Evolutionary conservation across 2,113 vertebrate genomes (phyloP).

Genomic region (Sterna hirundo): DNA sequence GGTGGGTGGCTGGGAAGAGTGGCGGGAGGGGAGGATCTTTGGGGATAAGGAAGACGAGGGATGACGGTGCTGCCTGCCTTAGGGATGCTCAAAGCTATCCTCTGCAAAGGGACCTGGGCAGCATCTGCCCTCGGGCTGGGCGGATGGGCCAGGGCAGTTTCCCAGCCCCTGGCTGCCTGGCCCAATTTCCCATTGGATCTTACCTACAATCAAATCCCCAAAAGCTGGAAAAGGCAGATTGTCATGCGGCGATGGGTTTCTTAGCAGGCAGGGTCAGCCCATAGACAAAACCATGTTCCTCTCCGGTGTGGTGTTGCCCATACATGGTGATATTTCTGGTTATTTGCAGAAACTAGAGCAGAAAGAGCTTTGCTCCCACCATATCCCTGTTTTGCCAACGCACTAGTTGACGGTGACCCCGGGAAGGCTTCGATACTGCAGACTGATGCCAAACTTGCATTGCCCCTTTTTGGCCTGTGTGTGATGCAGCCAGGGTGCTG

Average conservation of each 20-base stretch:
- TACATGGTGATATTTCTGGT: neutral
- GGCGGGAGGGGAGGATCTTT: neutral
- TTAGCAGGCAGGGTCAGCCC: neutral
- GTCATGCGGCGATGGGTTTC: neutral
- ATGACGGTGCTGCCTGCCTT: neutral
- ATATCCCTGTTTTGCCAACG: neutral
- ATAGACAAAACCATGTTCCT: neutral
- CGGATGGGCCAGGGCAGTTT: fast-evolving
- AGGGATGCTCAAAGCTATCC: neutral
- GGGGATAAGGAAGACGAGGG: neutral
- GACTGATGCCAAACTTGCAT: neutral
- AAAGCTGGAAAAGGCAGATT: neutral
- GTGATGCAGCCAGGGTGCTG: too few relatives aligned
- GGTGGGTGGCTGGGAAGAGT: neutral
- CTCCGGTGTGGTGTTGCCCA: fast-evolving
- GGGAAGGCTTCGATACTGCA: neutral
- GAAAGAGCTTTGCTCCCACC: neutral
- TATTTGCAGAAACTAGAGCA: neutral
- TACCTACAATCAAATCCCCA: neutral
- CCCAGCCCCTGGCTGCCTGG: neutral
- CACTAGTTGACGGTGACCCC: neutral
- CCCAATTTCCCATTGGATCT: neutral
- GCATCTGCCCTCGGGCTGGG: neutral
- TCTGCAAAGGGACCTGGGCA: neutral
- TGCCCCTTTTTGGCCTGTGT: neutral